Conservation (phyloP, 92 coral and sea anemone genomes). For the Phymanthus crucifer region DNA sequence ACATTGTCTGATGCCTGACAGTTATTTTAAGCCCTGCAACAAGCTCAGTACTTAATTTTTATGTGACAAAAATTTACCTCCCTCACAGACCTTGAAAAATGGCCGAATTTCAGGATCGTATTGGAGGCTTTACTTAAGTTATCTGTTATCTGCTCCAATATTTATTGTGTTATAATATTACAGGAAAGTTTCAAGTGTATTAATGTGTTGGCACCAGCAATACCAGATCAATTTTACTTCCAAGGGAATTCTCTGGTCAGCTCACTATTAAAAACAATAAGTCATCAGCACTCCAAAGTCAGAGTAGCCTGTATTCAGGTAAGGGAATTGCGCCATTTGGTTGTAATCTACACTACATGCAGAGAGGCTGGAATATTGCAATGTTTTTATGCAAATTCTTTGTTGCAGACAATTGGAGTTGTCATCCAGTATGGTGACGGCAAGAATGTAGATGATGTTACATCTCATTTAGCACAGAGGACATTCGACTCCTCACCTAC, state of each 20-base stretch:
- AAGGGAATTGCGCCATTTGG: background rate
- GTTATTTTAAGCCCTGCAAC: too few relatives aligned
- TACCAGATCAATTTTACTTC: constrained; percentile 92
- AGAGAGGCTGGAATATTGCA: background rate
- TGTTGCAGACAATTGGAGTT: constrained; percentile 76
- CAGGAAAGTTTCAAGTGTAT: constrained; percentile 94
- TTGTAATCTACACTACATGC: background rate
- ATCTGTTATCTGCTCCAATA: too few relatives aligned
- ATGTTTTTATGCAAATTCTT: background rate
- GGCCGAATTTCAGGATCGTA: too few relatives aligned
- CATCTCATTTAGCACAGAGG: constrained; percentile 92
- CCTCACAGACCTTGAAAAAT: too few relatives aligned
- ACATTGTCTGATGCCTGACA: too few relatives aligned
- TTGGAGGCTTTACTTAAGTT: too few relatives aligned
- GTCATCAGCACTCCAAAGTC: constrained; percentile 98
- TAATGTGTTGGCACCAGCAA: constrained; percentile 75
- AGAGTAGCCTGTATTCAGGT: constrained; percentile 91
- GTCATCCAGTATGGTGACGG: constrained; percentile 95
- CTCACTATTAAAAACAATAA: constrained; percentile 76
- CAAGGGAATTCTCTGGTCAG: constrained; percentile 93
- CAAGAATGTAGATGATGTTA: constrained; percentile 94
- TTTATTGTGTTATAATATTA: background rate
- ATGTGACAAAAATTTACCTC: too few relatives aligned
- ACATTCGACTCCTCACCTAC: constrained; percentile 94
- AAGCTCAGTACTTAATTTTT: too few relatives aligned